These are phyloP conservation scores for Rhinoptilus africanus DNA, from an alignment of 2,113 vertebrate genomes.

Conservation along the genomic window DNA sequence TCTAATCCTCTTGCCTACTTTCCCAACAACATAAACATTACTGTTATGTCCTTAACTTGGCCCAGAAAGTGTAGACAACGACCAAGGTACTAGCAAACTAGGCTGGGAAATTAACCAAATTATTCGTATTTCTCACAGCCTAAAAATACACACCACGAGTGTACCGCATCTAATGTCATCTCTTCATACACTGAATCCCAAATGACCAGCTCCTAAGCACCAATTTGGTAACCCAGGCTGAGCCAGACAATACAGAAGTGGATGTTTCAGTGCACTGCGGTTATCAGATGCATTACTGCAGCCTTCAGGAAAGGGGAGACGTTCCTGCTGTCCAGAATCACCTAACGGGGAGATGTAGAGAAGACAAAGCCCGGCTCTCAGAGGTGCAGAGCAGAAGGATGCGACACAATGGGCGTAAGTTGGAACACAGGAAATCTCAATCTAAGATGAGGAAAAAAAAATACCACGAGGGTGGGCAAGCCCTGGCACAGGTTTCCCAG, in stretches of 20 bases:
- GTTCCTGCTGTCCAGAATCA: neutral
- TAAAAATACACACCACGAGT: neutral
- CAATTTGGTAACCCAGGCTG: neutral
- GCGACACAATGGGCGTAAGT: neutral
- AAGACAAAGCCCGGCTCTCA: neutral
- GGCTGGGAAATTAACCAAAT: neutral
- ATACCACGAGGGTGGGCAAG: neutral
- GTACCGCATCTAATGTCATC: too few relatives aligned
- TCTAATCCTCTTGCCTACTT: neutral
- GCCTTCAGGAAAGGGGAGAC: neutral
- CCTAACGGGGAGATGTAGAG: neutral
- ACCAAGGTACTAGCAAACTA: neutral
- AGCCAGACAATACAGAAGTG: neutral
- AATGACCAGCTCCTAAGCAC: neutral
- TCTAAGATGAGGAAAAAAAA: neutral
- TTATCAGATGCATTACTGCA: neutral
- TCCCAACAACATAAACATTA: neutral
- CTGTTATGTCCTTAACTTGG: neutral
- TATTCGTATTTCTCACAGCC: neutral
- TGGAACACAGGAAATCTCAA: neutral
- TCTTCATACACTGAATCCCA: neutral
- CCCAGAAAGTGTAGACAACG: neutral
- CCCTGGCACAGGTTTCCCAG: neutral
- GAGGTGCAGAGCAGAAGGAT: neutral
- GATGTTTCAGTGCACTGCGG: neutral